Evolutionary conservation across 2,797 vertebrate species (phyloP).

Genomic region (Chaetophractus vellerosus): DNA sequence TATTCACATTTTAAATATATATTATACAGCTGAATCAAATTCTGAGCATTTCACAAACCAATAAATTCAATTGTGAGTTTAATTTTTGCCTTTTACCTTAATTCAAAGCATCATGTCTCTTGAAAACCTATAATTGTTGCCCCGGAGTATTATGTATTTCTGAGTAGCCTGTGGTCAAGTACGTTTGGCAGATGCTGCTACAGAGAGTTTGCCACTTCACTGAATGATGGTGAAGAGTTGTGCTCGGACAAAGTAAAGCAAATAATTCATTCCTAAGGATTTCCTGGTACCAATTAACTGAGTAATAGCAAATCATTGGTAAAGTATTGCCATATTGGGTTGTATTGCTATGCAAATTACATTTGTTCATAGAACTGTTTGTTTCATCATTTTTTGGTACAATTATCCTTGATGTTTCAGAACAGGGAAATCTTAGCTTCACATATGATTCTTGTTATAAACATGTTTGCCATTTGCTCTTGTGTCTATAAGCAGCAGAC

Average conservation of each 20-base stretch:
- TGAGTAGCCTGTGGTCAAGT: neutral
- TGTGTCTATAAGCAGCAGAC: constrained; percentile 76
- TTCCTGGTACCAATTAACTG: neutral
- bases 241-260: neutral
- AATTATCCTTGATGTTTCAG: constrained; percentile 17
- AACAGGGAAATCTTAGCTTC: constrained; percentile 63
- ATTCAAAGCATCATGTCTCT: neutral
- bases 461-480: neutral
- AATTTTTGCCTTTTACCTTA: neutral
- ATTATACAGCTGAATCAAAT: neutral
- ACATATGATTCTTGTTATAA: constrained; percentile 62
- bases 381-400: neutral
- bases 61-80: neutral
- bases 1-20: neutral
- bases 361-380: neutral
- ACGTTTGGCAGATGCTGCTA: neutral
- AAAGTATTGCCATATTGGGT: neutral
- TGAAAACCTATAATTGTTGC: neutral
- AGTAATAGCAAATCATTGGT: neutral
- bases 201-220: neutral
- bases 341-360: neutral
- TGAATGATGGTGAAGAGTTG: neutral
- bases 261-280: neutral
- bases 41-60: neutral
- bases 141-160: neutral